Evolutionary conservation across 2,113 vertebrate genomes (phyloP).

Genomic region (Pogona vitticeps): DNA sequence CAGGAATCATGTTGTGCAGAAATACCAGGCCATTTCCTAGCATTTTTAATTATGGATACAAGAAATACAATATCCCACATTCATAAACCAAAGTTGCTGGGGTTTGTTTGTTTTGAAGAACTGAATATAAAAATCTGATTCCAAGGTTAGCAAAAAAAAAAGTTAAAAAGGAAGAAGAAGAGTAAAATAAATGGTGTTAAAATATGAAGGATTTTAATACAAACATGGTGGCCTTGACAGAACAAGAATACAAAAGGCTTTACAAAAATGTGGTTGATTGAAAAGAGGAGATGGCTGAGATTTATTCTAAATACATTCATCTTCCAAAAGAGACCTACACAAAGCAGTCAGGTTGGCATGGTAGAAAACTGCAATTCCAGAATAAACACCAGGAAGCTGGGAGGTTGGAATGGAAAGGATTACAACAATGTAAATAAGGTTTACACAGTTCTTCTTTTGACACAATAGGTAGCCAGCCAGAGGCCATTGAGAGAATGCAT

Average conservation of each 20-base stretch:
- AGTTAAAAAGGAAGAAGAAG: too few relatives aligned
- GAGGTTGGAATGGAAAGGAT: neutral
- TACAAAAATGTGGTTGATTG: neutral
- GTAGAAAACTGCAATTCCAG: neutral
- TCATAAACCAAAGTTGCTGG: too few relatives aligned
- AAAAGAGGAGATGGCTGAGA: neutral
- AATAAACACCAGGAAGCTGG: neutral
- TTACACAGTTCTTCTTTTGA: neutral
- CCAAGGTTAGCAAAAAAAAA: too few relatives aligned
- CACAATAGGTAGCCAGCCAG: neutral
- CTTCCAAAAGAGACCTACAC: neutral
- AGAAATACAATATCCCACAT: too few relatives aligned
- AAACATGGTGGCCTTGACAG: neutral
- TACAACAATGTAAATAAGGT: neutral
- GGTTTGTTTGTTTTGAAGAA: too few relatives aligned
- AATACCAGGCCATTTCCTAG: too few relatives aligned
- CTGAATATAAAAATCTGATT: too few relatives aligned
- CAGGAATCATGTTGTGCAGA: too few relatives aligned
- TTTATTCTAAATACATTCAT: neutral
- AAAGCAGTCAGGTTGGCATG: neutral
- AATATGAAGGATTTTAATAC: slow-evolving; percentile 28
- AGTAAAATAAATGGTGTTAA: neutral
- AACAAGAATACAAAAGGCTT: neutral
- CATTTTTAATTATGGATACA: too few relatives aligned
- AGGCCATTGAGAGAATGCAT: too few relatives aligned